Evolutionary conservation across 2,888 invertebrate genomes (phyloP).

Genomic region (Protonemura montana): DNA sequence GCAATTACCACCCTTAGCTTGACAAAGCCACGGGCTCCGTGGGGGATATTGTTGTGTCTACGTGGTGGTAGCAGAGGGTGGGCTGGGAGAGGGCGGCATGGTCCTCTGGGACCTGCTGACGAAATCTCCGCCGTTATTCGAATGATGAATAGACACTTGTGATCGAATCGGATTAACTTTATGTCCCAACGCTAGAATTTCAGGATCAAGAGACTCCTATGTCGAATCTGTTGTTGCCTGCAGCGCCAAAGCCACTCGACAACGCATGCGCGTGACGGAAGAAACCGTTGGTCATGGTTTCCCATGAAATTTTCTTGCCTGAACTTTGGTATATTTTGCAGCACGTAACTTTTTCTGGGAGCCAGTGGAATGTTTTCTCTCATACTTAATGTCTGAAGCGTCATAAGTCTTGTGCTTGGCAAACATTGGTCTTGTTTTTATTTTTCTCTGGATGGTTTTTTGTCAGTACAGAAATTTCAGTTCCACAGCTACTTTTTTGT

Average conservation of each 20-base stretch:
- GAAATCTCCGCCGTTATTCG: slow-evolving; percentile 25
- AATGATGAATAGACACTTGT: slow-evolving; percentile 22
- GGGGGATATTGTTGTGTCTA: not conserved
- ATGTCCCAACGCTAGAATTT: not conserved
- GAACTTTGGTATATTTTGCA: no score
- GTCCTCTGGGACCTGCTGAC: slow-evolving; percentile 22
- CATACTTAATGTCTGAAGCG: no score
- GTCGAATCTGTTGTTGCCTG: not conserved
- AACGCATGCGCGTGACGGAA: not conserved
- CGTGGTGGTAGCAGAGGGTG: not conserved
- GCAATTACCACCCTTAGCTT: slow-evolving; percentile 7
- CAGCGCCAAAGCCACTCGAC: not conserved
- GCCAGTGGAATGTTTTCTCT: no score
- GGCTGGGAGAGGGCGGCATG: not conserved
- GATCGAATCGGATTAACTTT: slow-evolving; percentile 7
- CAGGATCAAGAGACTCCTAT: not conserved
- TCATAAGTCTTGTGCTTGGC: no score
- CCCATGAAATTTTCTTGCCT: no score
- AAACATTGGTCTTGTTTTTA: no score
- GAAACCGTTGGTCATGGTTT: not conserved
- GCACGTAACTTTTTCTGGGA: no score
- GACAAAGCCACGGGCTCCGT: not conserved
- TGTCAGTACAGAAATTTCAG: not conserved
- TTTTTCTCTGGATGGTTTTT: no score
- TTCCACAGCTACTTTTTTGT: not conserved